These are phyloP conservation scores for Astatoreochromis straeleni DNA, from an alignment of 2,113 vertebrate genomes.

Conservation along the genomic window DNA sequence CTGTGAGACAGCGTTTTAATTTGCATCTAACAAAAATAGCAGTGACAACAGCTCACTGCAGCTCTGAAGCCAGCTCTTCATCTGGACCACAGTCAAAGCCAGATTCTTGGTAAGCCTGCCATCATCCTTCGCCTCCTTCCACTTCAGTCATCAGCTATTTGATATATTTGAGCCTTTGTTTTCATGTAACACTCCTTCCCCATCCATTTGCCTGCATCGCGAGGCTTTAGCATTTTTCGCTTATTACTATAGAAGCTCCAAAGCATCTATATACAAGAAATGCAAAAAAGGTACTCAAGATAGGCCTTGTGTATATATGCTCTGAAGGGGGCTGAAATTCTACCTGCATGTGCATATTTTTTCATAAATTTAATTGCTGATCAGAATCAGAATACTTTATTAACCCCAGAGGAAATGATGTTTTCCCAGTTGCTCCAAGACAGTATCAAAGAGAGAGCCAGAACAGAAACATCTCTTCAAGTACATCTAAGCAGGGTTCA, in stretches of 20 bases:
- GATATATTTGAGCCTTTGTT: background rate
- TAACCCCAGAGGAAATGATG: background rate
- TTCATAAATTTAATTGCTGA: background rate
- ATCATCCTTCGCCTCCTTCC: background rate
- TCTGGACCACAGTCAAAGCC: background rate
- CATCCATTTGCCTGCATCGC: fast-evolving
- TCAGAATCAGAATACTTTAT: background rate
- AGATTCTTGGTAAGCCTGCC: background rate
- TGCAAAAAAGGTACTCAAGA: background rate
- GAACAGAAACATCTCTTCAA: background rate
- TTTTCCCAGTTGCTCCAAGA: background rate
- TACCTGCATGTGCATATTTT: background rate
- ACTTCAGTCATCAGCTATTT: background rate
- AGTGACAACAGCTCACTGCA: background rate
- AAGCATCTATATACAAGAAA: background rate
- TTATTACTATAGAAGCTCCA: background rate
- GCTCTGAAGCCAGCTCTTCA: background rate
- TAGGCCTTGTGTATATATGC: background rate
- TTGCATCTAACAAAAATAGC: background rate
- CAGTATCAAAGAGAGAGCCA: background rate
- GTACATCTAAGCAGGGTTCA: background rate
- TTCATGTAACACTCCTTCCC: background rate
- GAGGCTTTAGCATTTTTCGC: background rate
- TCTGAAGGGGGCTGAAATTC: background rate
- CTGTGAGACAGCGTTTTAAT: background rate